A percentile compares a stretch with the other conserved stretches of the same genome.
Evolutionary conservation across 2,888 invertebrate genomes (phyloP).

Genomic region (Hedya salicella): DNA sequence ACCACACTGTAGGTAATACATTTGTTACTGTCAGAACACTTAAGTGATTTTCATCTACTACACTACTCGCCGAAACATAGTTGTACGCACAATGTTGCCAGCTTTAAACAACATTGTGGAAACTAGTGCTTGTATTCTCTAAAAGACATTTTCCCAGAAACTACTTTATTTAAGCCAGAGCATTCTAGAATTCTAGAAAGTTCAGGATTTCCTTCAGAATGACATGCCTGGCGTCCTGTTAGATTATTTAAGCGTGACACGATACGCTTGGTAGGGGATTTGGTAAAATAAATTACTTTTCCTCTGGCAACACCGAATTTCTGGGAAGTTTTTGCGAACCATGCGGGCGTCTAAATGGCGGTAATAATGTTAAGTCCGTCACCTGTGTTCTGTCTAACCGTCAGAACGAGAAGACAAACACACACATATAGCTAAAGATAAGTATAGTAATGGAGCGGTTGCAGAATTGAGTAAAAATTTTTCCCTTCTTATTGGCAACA

Average conservation of each 20-base stretch:
- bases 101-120: constrained; percentile 14
- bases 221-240: constrained; percentile 38
- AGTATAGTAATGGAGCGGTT: constrained; percentile 2
- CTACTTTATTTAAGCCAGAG: constrained; percentile 34
- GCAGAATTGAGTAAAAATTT: constrained; percentile 9
- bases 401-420: neutral
- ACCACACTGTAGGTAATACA: constrained; percentile 13
- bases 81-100: constrained; percentile 39
- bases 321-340: constrained; percentile 25
- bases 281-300: constrained; percentile 41
- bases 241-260: constrained; percentile 41
- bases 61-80: constrained; percentile 11
- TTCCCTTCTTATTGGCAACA: constrained; percentile 31
- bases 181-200: constrained; percentile 33
- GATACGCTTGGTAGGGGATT: constrained; percentile 34
- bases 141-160: constrained; percentile 34
- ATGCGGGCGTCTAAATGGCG: constrained; percentile 27
- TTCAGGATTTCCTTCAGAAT: constrained; percentile 29
- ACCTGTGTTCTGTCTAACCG: constrained; percentile 3
- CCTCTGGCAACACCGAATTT: constrained; percentile 33
- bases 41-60: constrained; percentile 22
- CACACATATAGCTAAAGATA: constrained; percentile 21
- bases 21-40: constrained; percentile 16
- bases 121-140: constrained; percentile 16
- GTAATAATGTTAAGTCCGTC: constrained; percentile 35